These are phyloP conservation scores for Cyrtonyx montezumae DNA, from an alignment of 2,113 vertebrate species.

Conservation along the genomic window DNA sequence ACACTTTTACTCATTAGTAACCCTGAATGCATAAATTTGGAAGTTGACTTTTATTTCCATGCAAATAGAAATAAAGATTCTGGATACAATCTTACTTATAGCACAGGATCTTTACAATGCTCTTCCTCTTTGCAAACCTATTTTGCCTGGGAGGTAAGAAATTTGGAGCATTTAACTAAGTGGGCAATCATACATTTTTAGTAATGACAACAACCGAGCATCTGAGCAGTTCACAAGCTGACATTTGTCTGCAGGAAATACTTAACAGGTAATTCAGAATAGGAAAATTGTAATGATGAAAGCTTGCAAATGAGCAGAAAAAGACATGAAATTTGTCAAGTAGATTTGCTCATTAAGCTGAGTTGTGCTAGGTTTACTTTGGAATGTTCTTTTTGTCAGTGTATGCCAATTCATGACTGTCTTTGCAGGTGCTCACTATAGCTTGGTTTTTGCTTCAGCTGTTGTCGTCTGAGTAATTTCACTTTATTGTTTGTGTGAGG, in stretches of 20 bases:
- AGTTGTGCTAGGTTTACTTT: background rate
- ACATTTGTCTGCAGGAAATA: slow-evolving; percentile 15
- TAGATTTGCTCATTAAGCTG: background rate
- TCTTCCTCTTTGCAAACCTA: background rate
- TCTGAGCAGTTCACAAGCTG: background rate
- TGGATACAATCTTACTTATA: background rate
- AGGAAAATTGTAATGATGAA: background rate
- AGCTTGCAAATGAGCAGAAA: background rate
- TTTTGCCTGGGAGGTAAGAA: background rate
- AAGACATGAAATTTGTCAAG: slow-evolving; percentile 24
- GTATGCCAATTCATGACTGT: background rate
- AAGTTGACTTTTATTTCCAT: background rate
- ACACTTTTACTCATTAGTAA: background rate
- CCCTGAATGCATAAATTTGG: background rate
- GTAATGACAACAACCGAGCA: background rate
- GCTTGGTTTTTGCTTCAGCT: background rate
- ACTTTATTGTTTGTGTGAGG: background rate
- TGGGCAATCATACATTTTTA: background rate
- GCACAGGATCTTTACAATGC: background rate
- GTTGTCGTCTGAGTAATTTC: background rate
- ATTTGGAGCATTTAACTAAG: background rate
- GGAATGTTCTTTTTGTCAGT: background rate
- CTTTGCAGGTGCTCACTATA: background rate
- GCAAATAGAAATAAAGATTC: background rate
- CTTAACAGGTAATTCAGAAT: background rate